Evolutionary conservation across 2,888 invertebrate species (phyloP), one percentile per base, ranked within the genome.

Genomic region (Caenorhabditis sulstoni): DNA sequence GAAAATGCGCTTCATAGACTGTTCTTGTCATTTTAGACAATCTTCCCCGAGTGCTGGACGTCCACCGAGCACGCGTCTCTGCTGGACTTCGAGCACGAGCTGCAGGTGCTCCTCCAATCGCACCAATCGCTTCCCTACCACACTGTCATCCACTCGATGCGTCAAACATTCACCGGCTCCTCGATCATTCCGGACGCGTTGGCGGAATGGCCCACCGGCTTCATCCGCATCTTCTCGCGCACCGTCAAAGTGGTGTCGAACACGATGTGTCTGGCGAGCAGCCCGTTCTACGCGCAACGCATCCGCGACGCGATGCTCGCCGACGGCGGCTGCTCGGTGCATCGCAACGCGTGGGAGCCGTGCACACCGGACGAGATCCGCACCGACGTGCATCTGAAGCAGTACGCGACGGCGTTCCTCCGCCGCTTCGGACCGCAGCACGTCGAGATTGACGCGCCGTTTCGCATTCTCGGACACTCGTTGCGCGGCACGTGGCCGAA

Each of bases 291-390:
- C 41, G 57, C 79, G 12, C 79, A 79, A 53, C 47, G 55, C 20
- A 75, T 79, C 37, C 70, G 57, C 23, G 79, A 79, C 29, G 41
- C 74, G 35, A 74, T 74, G 3, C 37, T 62, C 50, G 67, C 29
- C 29, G 29, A 78, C 41, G 78, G 75, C 16, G 53, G 62, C 0
- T 70, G 57, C 35, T 23, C 68, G 3, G 49, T 64, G 11, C 74
- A 68, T n/a, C 65, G 68, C 1, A 73, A 80, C 29, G 58, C 70
- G 9, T 80, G 80, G 80, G 80, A 80, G 45, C 80, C 80, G 22
- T 61, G 14, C 18, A 52, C 71, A 20, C 80, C 80, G n/a, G 59
- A 58, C 11, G 80, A 80, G 14, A 76, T 80, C 61, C 75, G 75
- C 0, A 58, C 39, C 11, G 80, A 80, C 5, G 41, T 57, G 45